Evolutionary conservation across 2,113 vertebrate genomes (phyloP), one percentile per base, ranked within the genome.

Genomic region (Paradoxurus hermaphroditus): DNA sequence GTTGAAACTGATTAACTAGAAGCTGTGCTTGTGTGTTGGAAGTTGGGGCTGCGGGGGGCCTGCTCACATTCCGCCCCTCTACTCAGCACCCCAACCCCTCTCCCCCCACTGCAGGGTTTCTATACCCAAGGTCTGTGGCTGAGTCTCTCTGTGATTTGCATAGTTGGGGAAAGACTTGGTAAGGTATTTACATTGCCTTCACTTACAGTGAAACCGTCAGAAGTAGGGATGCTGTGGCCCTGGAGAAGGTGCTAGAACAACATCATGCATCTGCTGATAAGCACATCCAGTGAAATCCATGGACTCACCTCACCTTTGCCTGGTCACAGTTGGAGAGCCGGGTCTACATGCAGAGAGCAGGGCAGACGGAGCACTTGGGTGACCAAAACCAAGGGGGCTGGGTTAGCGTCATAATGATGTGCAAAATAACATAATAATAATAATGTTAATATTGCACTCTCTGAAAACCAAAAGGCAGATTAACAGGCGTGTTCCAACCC

Each of bases 31-130:
- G 25, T 90, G 68, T 68, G 1, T 14, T 5, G n/a, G 84, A 44
- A 15, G 18, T 16, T 68, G 31, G 84, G 39, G 25, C 7, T 62
- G 68, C 49, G 2, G 93, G 7, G 15, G 12, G 31, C n/a, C 41
- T 13, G 44, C 15, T 95, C 31, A 23, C 3, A 21, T 31, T n/a
- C n/a, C n/a, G n/a, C 75, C 59, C 29, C n/a, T 29, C 8, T 29
- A 4, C 25, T 4, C 11, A 9, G n/a, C n/a, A 36, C 72, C 46
- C 53, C 72, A 19, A 0, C n/a, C 49, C 18, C 25, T 14, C 44
- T 15, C 9, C 9, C 13, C 4, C 1, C 4, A 2, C 1, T 5
- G 2, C 1, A 14, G 19, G 49, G 44, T 72, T 34, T 56, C 67
- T 1, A 4, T 19, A 7, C 70, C 25, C 7, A 44, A 53, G 62